Percentiles rank a stretch among this genome's conserved stretches.
phyloP scores from a whole-genome alignment of 2,888 invertebrate genomes.

The Ormyrus rosae region DNA sequence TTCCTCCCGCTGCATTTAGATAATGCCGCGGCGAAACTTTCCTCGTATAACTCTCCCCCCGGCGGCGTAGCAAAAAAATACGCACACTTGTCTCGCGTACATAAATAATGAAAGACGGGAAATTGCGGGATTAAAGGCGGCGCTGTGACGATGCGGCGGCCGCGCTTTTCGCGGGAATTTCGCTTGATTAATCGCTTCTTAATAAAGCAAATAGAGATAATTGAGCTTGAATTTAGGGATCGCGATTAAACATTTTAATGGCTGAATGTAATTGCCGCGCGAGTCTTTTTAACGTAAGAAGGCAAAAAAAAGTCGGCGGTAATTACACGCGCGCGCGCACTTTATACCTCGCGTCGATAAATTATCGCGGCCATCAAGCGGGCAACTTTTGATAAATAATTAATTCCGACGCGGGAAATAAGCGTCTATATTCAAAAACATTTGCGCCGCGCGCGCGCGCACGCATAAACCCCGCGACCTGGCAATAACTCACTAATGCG shows the following conservation, averaged over 20 bases:
- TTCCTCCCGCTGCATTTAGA: constrained; percentile 30
- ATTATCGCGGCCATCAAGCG: not conserved
- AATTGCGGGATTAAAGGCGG: no score
- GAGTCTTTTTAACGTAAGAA: no score
- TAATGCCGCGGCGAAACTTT: constrained; percentile 34
- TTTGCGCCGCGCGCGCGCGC: not conserved
- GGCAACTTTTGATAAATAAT: constrained; percentile 45
- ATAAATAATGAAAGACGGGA: no score
- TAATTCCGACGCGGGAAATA: constrained; percentile 21
- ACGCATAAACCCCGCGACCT: constrained; percentile 61
- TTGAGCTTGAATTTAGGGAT: not conserved
- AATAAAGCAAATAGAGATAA: no score
- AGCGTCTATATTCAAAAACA: constrained; percentile 28
- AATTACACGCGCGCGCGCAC: not conserved
- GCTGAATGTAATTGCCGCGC: no score
- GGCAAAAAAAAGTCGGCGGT: not conserved
- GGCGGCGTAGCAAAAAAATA: not conserved
- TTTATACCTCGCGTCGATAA: not conserved
- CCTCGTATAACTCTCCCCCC: constrained; percentile 35
- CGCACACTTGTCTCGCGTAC: no score
- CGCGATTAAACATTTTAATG: not conserved
- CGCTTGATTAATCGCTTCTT: no score
- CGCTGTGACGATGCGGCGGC: no score
- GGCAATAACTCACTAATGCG: constrained; percentile 57
- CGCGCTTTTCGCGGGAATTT: no score